Evolutionary conservation across 2,113 vertebrate species (phyloP), one percentile per base, ranked within the genome.

Genomic region (Daboia siamensis): DNA sequence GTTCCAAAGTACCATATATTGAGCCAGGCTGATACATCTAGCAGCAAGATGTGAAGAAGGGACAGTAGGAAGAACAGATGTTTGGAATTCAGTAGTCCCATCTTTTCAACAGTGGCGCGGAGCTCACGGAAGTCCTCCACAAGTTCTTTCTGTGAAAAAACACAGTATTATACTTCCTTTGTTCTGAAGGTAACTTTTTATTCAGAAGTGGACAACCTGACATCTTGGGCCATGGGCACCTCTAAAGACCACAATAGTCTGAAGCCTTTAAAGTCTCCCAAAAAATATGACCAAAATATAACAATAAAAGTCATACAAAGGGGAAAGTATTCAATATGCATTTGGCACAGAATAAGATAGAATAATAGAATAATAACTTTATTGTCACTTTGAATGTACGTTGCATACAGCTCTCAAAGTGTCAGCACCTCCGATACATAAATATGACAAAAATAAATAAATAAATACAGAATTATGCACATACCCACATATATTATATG

Each of bases 121-220:
- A 98, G 97, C 10, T 97, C 95, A 1, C 97, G 97, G 94, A 98
- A 98, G 61, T 98, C 98, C 8, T 98, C 92, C 0, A 96, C 96
- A 88, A 98, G 93, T 24, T 95, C 95, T 93, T 97, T 97, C 98
- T 98, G 96, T 5, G 54, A 44, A 8, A 89, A 94, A 33, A 92
- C 0, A 21, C 88, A 86, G 92, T 8, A 56, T 46, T 20, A 29
- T 4, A 74, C 0, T 91, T 1, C 57, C 64, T 48, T n/a, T 46
- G 56, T 46, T 84, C 1, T 15, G 87, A 88, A 55, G 17, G 15
- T 9, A 29, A 26, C n/a, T 39, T 84, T 39, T 10, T 29, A 24
- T 48, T 24, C 6, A 61, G 11, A 21, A 24, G 23, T 59, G 0
- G 4, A 26, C 24, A 89, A 52, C 6, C 56, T 29, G 15, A 17